Conservation (phyloP, 1,140 invertebrate species). For the Odontomachus brunneus region DNA sequence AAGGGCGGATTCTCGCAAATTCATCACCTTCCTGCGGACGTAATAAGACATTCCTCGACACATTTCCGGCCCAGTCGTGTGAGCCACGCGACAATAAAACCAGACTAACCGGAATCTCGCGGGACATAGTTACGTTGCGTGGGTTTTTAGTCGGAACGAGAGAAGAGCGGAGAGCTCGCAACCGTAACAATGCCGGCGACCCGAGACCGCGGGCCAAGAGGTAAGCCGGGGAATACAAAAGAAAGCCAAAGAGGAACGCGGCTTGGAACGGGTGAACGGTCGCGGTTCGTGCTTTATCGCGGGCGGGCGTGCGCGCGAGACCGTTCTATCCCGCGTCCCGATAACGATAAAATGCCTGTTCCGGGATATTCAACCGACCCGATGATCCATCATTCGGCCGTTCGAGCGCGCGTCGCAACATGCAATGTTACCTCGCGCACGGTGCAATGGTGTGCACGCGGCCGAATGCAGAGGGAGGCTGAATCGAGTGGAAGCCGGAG, state of each 20-base stretch:
- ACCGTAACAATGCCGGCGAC: slow-evolving; percentile 16
- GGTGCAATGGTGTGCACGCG: slow-evolving; percentile 52
- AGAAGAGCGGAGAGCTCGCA: too few relatives aligned
- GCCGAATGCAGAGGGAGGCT: slow-evolving; percentile 51
- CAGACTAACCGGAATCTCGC: not conserved
- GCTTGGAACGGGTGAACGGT: not conserved
- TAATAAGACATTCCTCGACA: slow-evolving; percentile 7
- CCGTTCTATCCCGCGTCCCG: slow-evolving; percentile 40
- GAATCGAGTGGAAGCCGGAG: slow-evolving; percentile 55
- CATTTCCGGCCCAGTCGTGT: not conserved
- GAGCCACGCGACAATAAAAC: slow-evolving; percentile 27
- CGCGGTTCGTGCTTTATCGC: slow-evolving; percentile 63
- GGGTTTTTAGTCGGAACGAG: slow-evolving; percentile 65
- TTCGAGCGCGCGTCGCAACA: slow-evolving; percentile 66
- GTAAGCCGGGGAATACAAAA: slow-evolving; percentile 18
- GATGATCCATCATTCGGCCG: slow-evolving; percentile 71
- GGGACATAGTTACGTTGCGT: not conserved
- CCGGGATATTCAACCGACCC: slow-evolving; percentile 34
- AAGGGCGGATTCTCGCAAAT: not conserved
- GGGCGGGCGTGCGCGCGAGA: not conserved
- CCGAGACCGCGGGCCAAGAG: not conserved
- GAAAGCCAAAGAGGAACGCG: slow-evolving; percentile 6
- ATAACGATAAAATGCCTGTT: slow-evolving; percentile 70
- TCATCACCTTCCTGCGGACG: not conserved
- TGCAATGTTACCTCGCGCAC: slow-evolving; percentile 36